Base-by-base conservation (phyloP, 2,888 invertebrate species). In the Agrilus mali region DNA sequence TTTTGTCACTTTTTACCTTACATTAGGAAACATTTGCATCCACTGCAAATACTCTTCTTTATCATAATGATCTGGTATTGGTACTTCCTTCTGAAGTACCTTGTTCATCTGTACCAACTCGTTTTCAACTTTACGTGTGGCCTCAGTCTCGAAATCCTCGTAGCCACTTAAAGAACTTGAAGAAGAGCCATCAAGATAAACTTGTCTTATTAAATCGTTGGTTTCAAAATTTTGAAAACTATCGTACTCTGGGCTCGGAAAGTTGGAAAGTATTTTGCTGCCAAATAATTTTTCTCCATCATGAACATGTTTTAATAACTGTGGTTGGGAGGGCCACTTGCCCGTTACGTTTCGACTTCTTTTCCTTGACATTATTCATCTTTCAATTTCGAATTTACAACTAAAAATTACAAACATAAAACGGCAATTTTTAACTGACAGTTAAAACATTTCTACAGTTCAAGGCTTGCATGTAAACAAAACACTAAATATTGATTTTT, bases 41-140 rank as follows among this genome's bases (percentile, higher is more conserved):
- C 78, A 78, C 53, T 75, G 73, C 44, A 68, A 67, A 53, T 75
- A 75, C 57, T 78, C 77, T 32, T 75, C 72, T 47, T 70, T 60
- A 48, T 76, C 71, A 42, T 71, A 71, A 37, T 70, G 65, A 27
- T 69, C 51, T 1, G 64, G 64, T 36, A 69, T 67, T 47, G 72
- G 70, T 17, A 72, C 72, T 51, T 72, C 70, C 58, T 74, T 67
- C 53, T 73, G 73, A 27, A 77, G 55, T 12, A 75, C 71, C 52
- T 73, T 68, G 53, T 77, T 73, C 51, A 78, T 73, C 43, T 69
- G 62, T 38, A 73, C 70, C 66, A 75, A 72, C 63, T 78, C 76
- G 2, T 65, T 60, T n/a, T 67, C 64, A 15, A 77, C 65, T 16
- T 57, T 63, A 53, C 65, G 71, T 0, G 74, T 68, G 0, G 71